Evolutionary conservation across 2,113 vertebrate genomes (phyloP).

Genomic region (Odobenus rosmarus): DNA sequence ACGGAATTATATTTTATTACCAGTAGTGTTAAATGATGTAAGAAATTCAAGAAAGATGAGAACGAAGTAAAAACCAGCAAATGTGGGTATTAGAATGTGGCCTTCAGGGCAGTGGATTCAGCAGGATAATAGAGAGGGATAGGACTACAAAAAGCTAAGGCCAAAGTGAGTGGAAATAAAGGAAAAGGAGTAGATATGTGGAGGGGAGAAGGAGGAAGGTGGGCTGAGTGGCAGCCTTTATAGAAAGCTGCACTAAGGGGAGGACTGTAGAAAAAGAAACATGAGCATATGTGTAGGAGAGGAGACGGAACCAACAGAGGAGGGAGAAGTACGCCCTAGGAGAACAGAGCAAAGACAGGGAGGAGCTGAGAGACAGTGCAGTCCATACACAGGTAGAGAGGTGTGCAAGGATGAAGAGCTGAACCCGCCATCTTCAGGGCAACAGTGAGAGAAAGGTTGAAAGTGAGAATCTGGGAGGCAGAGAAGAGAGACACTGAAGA

Average conservation of each 20-base stretch:
- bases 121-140: too few relatives aligned
- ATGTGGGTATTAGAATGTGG: neutral
- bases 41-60: conserved; percentile 36
- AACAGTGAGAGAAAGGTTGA: neutral
- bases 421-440: neutral
- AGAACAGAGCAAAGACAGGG: neutral
- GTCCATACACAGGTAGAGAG: neutral
- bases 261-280: neutral
- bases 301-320: neutral
- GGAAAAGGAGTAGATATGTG: neutral
- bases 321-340: neutral
- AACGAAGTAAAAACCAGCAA: neutral
- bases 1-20: neutral
- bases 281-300: neutral
- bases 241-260: neutral
- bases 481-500: neutral
- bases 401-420: neutral
- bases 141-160: neutral
- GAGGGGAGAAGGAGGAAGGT: neutral
- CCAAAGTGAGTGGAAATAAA: neutral
- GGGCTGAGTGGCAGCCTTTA: neutral
- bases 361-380: neutral
- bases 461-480: neutral
- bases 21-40: neutral
- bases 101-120: neutral